A percentile compares a stretch with the other conserved stretches of the same genome.
These are phyloP conservation scores for Tylochromis polylepis DNA, from an alignment of 2,113 vertebrate genomes.

Conservation along the genomic window DNA sequence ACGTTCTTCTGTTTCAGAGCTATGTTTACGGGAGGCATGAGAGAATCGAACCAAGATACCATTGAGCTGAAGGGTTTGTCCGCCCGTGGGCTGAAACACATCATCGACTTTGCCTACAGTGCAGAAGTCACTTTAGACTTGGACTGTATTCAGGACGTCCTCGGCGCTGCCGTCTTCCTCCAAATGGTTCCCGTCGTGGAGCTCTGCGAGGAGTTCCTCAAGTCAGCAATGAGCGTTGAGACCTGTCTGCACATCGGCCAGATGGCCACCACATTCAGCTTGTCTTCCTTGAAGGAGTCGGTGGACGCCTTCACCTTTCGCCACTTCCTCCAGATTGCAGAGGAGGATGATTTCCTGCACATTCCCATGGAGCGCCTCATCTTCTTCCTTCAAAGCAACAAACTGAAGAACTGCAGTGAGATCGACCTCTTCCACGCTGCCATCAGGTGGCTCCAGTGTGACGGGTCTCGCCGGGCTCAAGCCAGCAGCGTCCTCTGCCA, in stretches of 20 bases:
- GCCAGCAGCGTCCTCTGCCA: slow-evolving; percentile 89
- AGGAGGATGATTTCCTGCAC: slow-evolving; percentile 94
- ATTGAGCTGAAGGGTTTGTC: slow-evolving; percentile 94
- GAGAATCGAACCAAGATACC: slow-evolving; percentile 86
- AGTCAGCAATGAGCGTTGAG: slow-evolving; percentile 96
- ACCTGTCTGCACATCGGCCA: slow-evolving; percentile 95
- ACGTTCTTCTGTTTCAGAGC: slow-evolving; percentile 76
- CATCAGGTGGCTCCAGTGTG: slow-evolving; percentile 87
- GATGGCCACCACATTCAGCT: slow-evolving; percentile 95
- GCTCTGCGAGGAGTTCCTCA: slow-evolving; percentile 95
- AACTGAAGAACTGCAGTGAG: slow-evolving; percentile 88
- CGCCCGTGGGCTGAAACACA: slow-evolving; percentile 87
- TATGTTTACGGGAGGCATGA: slow-evolving; percentile 98
- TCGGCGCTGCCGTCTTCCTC: slow-evolving; percentile 94
- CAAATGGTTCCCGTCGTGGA: slow-evolving; percentile 96
- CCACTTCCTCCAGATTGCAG: slow-evolving; percentile 93
- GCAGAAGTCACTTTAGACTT: slow-evolving; percentile 92
- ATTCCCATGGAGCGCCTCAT: slow-evolving; percentile 90
- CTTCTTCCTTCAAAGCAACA: slow-evolving; percentile 96
- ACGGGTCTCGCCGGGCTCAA: slow-evolving; percentile 73
- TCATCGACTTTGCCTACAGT: slow-evolving; percentile 97
- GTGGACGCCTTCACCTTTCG: slow-evolving; percentile 92
- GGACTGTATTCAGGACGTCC: slow-evolving; percentile 95
- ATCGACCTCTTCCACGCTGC: slow-evolving; percentile 90
- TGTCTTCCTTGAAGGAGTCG: slow-evolving; percentile 89